Base-by-base conservation (phyloP, 2,888 invertebrate species). In the Odontothrips loti region DNA sequence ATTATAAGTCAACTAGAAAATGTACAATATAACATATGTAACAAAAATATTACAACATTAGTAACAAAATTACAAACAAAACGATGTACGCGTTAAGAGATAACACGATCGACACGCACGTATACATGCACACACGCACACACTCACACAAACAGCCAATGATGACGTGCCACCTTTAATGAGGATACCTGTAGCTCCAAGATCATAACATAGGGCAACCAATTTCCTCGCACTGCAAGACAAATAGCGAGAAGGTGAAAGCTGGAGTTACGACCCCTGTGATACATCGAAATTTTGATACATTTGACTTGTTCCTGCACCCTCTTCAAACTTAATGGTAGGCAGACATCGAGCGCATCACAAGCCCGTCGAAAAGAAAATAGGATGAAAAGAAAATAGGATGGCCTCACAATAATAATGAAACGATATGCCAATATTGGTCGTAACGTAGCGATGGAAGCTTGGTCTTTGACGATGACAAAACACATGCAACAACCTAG, bases 31-130 rank as follows among this genome's bases (percentile, higher is more conserved):
- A 75, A 75, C 68, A 75, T 27, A 75, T 75, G 68, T 75, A 75
- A 75, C 68, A 75, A 75, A 75, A 75, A 75, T 75, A 75, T 75
- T 75, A 75, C 68, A 75, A 75, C 68, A 75, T 75, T 75, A 75
- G 68, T 75, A 75, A 75, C 68, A 75, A 75, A 75, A 75, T 75
- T 75, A 75, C 68, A 75, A 75, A 75, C 68, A 75, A 75, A 75
- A 75, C 68, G 68, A 75, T 27, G 10, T 75, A 8, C 68, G 11
- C 27, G 10, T 27, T 75, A 43, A 6, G 34, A 43, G 58, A 58
- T 58, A 58, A 58, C 58, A 58, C 58, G 58, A 58, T 20, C n/a
- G 58, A 75, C 27, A 75, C 68, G 27, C 23, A 75, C 68, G 12
- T 27, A 75, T 27, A 75, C 12, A 75, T 27, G 23, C 12, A 75